These are phyloP conservation scores for Zaprionus africanus DNA, from an alignment of 1,140 invertebrate species.

Conservation along the genomic window DNA sequence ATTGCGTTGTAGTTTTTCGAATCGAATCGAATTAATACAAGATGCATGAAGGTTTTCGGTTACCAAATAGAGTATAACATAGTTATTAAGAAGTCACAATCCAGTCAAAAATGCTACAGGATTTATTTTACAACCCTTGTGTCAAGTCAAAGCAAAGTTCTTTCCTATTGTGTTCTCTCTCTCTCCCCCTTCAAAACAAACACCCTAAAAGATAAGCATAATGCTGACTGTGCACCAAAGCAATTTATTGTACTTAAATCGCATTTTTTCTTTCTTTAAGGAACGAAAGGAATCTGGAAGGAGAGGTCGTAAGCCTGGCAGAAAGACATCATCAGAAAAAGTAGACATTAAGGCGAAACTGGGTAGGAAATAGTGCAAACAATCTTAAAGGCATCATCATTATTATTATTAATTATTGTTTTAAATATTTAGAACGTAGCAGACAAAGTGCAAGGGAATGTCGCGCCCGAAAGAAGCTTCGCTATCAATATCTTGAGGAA, in stretches of 20 bases:
- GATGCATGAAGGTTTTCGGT: not conserved
- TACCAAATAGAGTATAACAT: not conserved
- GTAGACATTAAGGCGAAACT: slow-evolving; percentile 97
- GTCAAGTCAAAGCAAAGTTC: not conserved
- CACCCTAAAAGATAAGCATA: not conserved
- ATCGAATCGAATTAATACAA: not conserved
- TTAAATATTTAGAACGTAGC: slow-evolving; percentile 90
- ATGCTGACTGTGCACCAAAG: not conserved
- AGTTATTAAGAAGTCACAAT: not conserved
- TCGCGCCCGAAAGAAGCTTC: slow-evolving; percentile 97
- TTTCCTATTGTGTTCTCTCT: not conserved
- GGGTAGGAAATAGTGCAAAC: slow-evolving; percentile 85
- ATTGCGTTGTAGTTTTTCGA: slow-evolving; percentile 34
- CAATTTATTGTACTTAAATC: not conserved
- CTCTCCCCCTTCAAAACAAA: not conserved
- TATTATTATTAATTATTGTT: too few species aligned
- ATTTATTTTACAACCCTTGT: not conserved
- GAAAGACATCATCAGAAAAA: slow-evolving; percentile 93
- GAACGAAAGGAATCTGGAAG: slow-evolving; percentile 91
- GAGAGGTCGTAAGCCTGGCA: slow-evolving; percentile 94
- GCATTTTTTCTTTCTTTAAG: slow-evolving; percentile 36
- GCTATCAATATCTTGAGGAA: slow-evolving; percentile 99
- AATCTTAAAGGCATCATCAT: not conserved
- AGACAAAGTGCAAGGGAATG: slow-evolving; percentile 98
- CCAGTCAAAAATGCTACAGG: not conserved